Conservation (phyloP, 35 echinoderm and acorn worm species). For the Ophiothrix spiculata region DNA sequence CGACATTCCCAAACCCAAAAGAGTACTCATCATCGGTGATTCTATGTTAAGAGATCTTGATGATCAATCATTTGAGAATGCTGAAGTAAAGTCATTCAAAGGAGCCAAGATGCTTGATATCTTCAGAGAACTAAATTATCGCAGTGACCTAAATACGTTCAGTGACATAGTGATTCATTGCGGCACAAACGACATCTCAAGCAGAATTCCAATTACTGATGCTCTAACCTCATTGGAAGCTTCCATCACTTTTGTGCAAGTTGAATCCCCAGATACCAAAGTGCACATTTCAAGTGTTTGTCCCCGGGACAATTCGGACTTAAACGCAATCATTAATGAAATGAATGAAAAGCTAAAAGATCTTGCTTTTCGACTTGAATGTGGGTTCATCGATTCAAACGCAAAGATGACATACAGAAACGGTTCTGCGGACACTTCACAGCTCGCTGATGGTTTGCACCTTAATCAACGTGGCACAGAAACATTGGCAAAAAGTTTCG, state of each 20-base stretch:
- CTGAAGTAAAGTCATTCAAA: background rate
- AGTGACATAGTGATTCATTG: background rate
- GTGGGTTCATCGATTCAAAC: background rate
- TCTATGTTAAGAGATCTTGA: background rate
- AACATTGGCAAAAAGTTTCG: no score
- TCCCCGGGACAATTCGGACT: background rate
- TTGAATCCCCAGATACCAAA: background rate
- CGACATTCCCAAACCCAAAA: no score
- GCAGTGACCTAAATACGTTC: background rate
- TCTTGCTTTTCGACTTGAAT: background rate
- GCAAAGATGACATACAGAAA: background rate
- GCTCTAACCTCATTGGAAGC: background rate
- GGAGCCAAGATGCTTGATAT: background rate
- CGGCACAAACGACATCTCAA: background rate
- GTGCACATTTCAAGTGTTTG: background rate
- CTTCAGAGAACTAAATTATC: background rate
- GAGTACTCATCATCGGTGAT: background rate
- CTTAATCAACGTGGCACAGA: background rate
- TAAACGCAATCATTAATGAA: background rate
- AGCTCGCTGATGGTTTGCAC: background rate
- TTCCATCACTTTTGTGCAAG: background rate
- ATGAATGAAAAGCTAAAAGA: background rate
- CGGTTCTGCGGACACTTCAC: background rate
- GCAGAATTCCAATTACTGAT: background rate
- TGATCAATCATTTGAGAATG: background rate